Conservation (phyloP, 2,888 invertebrate species). For the Rhagium mordax region DNA sequence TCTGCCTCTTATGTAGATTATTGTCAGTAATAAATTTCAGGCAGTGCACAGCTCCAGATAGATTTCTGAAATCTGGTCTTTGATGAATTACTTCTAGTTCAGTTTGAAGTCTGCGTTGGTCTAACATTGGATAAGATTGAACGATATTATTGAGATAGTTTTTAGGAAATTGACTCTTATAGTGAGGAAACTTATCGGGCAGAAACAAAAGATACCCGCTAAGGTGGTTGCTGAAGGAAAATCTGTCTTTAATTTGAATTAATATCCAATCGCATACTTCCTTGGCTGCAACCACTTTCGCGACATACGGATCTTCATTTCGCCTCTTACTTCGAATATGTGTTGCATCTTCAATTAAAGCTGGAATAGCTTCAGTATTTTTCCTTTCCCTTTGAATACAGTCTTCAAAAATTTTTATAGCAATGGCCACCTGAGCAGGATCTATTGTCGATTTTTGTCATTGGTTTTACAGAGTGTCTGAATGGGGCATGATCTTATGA, state of each 20-base stretch:
- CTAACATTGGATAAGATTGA: no score
- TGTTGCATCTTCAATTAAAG: background rate
- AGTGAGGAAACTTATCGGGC: no score
- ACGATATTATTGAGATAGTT: no score
- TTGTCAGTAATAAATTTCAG: no score
- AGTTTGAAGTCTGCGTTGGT: no score
- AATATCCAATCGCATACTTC: background rate
- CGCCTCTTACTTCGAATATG: background rate
- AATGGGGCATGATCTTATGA: background rate
- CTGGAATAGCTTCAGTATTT: background rate
- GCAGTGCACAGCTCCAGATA: no score
- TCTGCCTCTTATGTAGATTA: no score
- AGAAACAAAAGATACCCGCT: no score
- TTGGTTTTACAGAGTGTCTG: background rate
- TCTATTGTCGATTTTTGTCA: background rate
- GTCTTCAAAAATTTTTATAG: background rate
- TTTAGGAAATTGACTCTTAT: no score
- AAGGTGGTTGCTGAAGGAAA: background rate
- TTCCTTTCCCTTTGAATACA: background rate
- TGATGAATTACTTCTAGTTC: no score
- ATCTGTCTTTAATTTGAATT: background rate
- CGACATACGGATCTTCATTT: background rate
- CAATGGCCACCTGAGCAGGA: background rate
- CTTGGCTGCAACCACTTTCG: background rate
- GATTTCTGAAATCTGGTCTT: no score